These are phyloP conservation scores for Anthoscopus minutus DNA, from an alignment of 2,113 vertebrate species.

Conservation along the genomic window DNA sequence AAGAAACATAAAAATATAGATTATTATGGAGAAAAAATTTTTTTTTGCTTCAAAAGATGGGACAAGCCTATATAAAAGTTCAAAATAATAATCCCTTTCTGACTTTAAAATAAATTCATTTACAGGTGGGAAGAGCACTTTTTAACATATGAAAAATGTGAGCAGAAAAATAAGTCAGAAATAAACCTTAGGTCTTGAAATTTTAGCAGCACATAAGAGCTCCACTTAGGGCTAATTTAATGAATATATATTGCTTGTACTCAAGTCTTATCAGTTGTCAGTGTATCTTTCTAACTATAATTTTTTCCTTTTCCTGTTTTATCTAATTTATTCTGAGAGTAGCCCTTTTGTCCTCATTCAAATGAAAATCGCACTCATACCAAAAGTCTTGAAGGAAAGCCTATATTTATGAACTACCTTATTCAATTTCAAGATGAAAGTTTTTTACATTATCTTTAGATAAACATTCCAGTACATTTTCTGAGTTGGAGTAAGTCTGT, in stretches of 20 bases:
- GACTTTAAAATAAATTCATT: background rate
- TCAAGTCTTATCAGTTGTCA: background rate
- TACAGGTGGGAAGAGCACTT: rapidly evolving
- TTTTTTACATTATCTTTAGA: background rate
- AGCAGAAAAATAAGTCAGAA: background rate
- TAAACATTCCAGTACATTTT: background rate
- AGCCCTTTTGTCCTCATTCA: background rate
- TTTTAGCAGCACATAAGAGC: background rate
- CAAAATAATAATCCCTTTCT: background rate
- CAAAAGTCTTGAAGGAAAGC: background rate
- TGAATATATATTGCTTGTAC: background rate
- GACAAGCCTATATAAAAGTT: background rate
- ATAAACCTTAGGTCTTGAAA: background rate
- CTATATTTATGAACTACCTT: background rate
- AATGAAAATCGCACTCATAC: background rate
- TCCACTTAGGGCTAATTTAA: background rate
- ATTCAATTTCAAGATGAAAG: background rate
- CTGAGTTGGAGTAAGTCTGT: background rate
- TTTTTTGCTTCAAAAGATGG: background rate
- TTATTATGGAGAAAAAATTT: background rate
- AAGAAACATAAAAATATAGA: background rate
- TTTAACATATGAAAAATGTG: background rate
- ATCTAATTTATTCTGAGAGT: background rate
- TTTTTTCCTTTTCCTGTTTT: background rate
- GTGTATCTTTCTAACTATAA: background rate